phyloP scores from a whole-genome alignment of 2,888 invertebrate genomes.

The Stramonita haemastoma region DNA sequence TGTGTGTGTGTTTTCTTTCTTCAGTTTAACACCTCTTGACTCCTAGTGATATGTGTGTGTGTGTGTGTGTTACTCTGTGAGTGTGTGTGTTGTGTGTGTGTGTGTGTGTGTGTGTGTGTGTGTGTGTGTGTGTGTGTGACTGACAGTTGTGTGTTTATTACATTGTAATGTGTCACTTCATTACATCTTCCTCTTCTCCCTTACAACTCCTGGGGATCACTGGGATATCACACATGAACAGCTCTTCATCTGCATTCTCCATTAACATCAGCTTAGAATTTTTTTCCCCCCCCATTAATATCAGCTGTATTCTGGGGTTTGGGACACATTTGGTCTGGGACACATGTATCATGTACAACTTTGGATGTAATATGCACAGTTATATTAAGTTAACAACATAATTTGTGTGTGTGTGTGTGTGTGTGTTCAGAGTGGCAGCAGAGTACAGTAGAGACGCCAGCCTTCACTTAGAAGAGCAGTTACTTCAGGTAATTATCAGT shows the following conservation, averaged over 20 bases:
- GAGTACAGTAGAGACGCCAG: slow-evolving; percentile 70
- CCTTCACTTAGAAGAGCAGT: slow-evolving; percentile 83
- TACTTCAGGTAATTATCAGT: slow-evolving; percentile 77
- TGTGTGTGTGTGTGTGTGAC: background rate
- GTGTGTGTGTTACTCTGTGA: too few species aligned
- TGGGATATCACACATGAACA: too few species aligned
- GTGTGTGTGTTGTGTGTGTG: background rate
- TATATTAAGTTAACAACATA: background rate
- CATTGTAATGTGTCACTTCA: background rate
- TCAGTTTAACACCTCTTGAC: too few species aligned
- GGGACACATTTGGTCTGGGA: background rate
- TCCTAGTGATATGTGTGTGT: too few species aligned
- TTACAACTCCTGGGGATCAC: background rate
- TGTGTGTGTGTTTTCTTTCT: too few species aligned
- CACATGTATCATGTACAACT: background rate
- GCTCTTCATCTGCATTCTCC: too few species aligned
- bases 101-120: background rate
- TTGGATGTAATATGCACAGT: too few species aligned
- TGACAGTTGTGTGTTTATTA: too few species aligned
- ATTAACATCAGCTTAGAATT: too few species aligned
- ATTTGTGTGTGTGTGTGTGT: too few species aligned
- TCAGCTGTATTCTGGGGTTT: background rate
- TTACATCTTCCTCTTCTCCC: background rate
- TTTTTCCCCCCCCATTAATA: too few species aligned
- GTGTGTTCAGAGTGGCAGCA: slow-evolving; percentile 53